phyloP scores from a whole-genome alignment of 2,113 vertebrate species.

The Ammodytes marinus region DNA sequence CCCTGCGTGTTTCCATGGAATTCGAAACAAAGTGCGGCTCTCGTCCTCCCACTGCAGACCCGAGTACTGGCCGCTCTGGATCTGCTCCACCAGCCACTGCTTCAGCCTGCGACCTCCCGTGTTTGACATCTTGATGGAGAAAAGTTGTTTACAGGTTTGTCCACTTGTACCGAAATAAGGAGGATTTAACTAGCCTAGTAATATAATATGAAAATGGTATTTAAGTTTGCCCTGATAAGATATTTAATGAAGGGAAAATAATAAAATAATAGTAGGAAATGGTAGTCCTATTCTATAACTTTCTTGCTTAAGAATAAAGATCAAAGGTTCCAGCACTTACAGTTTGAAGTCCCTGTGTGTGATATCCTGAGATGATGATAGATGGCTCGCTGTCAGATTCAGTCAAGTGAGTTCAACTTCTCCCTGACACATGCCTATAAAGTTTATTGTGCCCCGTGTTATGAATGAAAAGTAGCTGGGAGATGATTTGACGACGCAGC shows the following conservation, averaged over 20 bases:
- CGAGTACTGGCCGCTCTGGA: slow-evolving; percentile 90
- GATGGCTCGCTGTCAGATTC: slow-evolving; percentile 27
- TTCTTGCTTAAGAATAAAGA: not conserved
- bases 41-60: slow-evolving; percentile 97
- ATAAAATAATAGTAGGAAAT: too few species aligned
- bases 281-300: not conserved
- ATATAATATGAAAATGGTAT: not conserved
- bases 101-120: slow-evolving; percentile 90
- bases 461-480: slow-evolving; percentile 63
- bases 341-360: not conserved
- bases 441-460: slow-evolving; percentile 49
- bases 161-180: slow-evolving; percentile 1
- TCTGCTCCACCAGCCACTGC: slow-evolving; percentile 98
- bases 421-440: slow-evolving; percentile 8
- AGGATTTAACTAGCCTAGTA: not conserved
- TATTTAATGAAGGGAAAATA: not conserved
- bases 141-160: not conserved
- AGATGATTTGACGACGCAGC: slow-evolving; percentile 42
- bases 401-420: slow-evolving; percentile 17
- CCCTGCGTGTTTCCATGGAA: slow-evolving; percentile 98
- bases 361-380: slow-evolving; percentile 23
- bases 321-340: slow-evolving; percentile 61
- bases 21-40: slow-evolving; percentile 93
- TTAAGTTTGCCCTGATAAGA: not conserved
- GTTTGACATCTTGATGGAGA: slow-evolving; percentile 85